Evolutionary conservation across 2,113 vertebrate species (phyloP), one percentile per base, ranked within the genome.

Genomic region (Peromyscus californicus): DNA sequence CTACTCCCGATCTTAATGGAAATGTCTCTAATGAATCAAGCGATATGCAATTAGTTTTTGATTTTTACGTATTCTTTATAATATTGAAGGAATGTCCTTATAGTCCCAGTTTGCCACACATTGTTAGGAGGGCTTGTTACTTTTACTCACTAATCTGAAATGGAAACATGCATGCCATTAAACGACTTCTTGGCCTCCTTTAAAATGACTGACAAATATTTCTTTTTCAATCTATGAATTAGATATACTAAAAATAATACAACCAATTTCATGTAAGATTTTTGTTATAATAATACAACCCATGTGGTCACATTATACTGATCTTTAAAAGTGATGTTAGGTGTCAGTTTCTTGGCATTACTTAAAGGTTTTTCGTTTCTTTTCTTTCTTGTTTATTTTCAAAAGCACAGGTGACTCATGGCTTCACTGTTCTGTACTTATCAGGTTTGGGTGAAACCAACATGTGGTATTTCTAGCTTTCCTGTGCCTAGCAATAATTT

Each of bases 221-320:
- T 16, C 15, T 83, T 90, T 45, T 92, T 45, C 75, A 79, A 63
- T 54, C 36, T 2, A 79, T 91, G 54, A 93, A 83, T 75, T 13
- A 86, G 78, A 2, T 88, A 80, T 61, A 3, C 13, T 74, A 74
- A 91, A 96, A 74, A 89, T 74, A 94, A 95, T 45, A 78, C 16
- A 89, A 89, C n/a, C 93, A 86, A 89, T 69, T 95, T 94, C 83
- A 96, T 70, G 31, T 80, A 87, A 93, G 78, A n/a, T 4, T 39
- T 61, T 93, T 76, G 79, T 91, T 89, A 65, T 19, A 86, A 83
- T 33, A 86, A 87, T 96, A 87, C 96, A 96, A 83, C 10, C 36
- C 51, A 83, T 22, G 12, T 42, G 45, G 16, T 69, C 21, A 79
- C 67, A 33, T 29, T 57, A 94, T 65, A 48, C 19, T 70, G 31